Percentiles rank a stretch among this genome's conserved stretches.
These are phyloP conservation scores for Drosophila bifasciata DNA, from an alignment of 1,140 invertebrate genomes.

Conservation along the genomic window DNA sequence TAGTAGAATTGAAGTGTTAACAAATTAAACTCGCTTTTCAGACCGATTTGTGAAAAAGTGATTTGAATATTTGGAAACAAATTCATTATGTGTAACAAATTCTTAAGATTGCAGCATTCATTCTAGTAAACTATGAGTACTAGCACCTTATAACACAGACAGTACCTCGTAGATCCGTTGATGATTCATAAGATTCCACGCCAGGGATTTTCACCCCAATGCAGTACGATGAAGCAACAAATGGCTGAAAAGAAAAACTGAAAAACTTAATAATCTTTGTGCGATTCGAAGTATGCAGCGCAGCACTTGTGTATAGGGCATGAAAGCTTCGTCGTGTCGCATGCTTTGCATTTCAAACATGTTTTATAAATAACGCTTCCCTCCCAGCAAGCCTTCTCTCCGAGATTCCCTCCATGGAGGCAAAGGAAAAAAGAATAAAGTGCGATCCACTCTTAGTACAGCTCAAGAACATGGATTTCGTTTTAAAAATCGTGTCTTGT, in stretches of 20 bases:
- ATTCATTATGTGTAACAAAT: no score
- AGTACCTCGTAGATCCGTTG: no score
- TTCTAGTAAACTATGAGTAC: no score
- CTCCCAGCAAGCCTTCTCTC: constrained; percentile 45
- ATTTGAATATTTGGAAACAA: background rate
- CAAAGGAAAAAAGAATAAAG: constrained; percentile 42
- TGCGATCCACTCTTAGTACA: constrained; percentile 58
- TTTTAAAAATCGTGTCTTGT: constrained; percentile 82
- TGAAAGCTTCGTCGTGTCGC: constrained; percentile 79
- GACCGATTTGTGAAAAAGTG: no score
- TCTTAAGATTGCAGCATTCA: no score
- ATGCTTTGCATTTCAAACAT: constrained; percentile 78
- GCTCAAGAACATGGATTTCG: constrained; percentile 77
- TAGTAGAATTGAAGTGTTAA: constrained; percentile 39
- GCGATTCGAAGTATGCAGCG: constrained; percentile 64
- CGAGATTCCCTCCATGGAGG: constrained; percentile 23
- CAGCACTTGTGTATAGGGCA: constrained; percentile 78
- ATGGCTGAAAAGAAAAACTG: constrained; percentile 24
- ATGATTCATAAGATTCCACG: background rate
- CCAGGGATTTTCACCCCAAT: background rate
- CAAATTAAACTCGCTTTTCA: constrained; percentile 19
- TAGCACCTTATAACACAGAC: no score
- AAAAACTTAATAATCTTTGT: constrained; percentile 58
- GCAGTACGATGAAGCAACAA: background rate
- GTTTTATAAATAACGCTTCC: constrained; percentile 80